These are phyloP conservation scores for Mugil cephalus DNA, from an alignment of 2,113 vertebrate genomes.

Conservation along the genomic window DNA sequence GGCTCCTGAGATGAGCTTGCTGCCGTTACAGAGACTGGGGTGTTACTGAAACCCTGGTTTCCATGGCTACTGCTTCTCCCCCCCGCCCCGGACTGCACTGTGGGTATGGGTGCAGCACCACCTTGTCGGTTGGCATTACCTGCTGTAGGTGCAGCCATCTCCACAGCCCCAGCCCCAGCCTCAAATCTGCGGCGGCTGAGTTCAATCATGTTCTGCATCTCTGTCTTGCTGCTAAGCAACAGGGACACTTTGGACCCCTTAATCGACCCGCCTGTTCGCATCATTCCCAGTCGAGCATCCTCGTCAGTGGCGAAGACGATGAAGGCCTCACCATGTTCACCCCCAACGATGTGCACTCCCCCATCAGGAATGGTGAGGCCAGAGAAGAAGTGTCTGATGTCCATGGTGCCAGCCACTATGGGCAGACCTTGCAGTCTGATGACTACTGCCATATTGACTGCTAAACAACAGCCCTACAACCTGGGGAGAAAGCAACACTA, in stretches of 20 bases:
- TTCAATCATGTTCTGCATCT: conserved; percentile 99
- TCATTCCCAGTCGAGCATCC: conserved; percentile 99
- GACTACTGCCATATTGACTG: conserved; percentile 99
- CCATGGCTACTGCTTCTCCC: conserved; percentile 87
- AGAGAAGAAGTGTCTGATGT: conserved; percentile 99
- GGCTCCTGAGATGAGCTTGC: conserved; percentile 90
- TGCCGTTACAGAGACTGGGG: conserved; percentile 88
- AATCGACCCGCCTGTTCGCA: conserved; percentile 99
- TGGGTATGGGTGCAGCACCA: conserved; percentile 79
- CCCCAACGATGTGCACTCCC: conserved; percentile 99
- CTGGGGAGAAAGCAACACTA: conserved; percentile 99
- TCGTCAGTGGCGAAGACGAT: conserved; percentile 99
- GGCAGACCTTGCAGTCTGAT: conserved; percentile 99
- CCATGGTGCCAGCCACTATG: conserved; percentile 99
- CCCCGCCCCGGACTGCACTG: conserved; percentile 85
- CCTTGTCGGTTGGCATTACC: conserved; percentile 90
- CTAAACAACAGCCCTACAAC: conserved; percentile 92
- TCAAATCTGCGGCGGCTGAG: conserved; percentile 98
- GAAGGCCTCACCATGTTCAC: conserved; percentile 99
- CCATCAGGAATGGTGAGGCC: conserved; percentile 99
- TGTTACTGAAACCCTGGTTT: conserved; percentile 91
- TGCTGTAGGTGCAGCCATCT: conserved; percentile 85
- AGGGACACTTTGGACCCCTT: conserved; percentile 98
- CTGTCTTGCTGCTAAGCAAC: conserved; percentile 98
- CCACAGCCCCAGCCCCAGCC: conserved; percentile 86